Evolutionary conservation across 2,888 invertebrate species (phyloP), one percentile per base, ranked within the genome.

Genomic region (Andricus quercusramuli): DNA sequence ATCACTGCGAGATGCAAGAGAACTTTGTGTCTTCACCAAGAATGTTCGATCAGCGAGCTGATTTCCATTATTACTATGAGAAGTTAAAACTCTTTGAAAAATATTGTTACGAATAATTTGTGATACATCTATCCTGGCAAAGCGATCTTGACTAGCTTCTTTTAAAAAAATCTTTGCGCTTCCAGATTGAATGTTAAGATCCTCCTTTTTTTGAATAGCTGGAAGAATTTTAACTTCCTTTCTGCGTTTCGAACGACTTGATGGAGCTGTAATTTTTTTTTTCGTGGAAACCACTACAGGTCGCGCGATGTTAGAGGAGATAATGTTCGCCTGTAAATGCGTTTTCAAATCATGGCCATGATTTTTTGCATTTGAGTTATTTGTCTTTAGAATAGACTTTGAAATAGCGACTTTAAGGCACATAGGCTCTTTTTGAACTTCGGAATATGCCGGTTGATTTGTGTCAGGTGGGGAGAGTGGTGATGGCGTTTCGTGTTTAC

Each of bases 361-460:
- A 56, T 29, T 74, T 59, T 37, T 11, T n/a, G 13, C 2, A 25
- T 15, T 32, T 20, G 56, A 37, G 1, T 56, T 56, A 13, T 32
- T 56, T n/a, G 20, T 59, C 20, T 56, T 32, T 15, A 11, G 37
- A 59, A 29, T 6, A 56, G 56, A n/a, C 32, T n/a, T 20, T 37
- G 29, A 29, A 20, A 32, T 59, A 1, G 29, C n/a, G n/a, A 74
- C 29, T 32, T 74, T 74, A 15, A 74, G 74, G 32, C 74, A 74
- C 9, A 74, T 74, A 15, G 74, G 74, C 32, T 74, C 74, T 29
- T 56, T 20, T 59, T 74, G 74, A 29, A 59, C 32, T 13, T 74
- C 47, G 4, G 22, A 3, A 74, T 29, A 64, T 29, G 5, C 29
- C 1, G 17, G 29, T 64, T 37, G 25, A 51, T 20, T 56, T 29